phyloP scores from a whole-genome alignment of 2,113 vertebrate species.

The Thinocorus orbignyianus region DNA sequence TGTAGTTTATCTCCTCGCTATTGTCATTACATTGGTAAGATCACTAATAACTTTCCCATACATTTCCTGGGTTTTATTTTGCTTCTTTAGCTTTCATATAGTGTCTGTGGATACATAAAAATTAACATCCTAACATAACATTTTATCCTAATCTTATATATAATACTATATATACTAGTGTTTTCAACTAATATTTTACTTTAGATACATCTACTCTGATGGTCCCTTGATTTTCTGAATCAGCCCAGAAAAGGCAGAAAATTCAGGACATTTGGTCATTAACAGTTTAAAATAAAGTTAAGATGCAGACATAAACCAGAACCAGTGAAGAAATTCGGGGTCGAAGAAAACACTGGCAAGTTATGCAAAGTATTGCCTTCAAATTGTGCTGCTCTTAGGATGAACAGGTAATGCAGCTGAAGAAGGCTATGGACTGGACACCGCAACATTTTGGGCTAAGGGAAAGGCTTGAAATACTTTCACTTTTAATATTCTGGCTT shows the following conservation, averaged over 20 bases:
- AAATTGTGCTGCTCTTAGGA: neutral
- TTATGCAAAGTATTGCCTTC: neutral
- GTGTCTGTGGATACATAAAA: neutral
- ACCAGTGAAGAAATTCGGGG: neutral
- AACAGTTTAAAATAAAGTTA: neutral
- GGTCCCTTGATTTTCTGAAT: neutral
- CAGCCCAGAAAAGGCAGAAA: neutral
- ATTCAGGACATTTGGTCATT: neutral
- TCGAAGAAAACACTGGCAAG: neutral
- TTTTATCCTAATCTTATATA: neutral
- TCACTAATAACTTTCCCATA: neutral
- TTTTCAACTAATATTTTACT: neutral
- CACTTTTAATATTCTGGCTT: neutral
- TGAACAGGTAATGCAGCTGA: neutral
- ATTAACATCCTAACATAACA: accelerated
- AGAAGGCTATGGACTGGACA: neutral
- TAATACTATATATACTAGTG: neutral
- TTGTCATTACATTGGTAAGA: neutral
- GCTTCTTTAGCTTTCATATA: neutral
- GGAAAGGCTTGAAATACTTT: neutral
- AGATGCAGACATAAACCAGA: neutral
- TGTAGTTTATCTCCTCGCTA: neutral
- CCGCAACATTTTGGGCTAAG: neutral
- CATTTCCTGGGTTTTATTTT: neutral
- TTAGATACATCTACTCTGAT: neutral